These are phyloP conservation scores for Microhierax caerulescens DNA, from an alignment of 2,797 vertebrate species.

Conservation along the genomic window DNA sequence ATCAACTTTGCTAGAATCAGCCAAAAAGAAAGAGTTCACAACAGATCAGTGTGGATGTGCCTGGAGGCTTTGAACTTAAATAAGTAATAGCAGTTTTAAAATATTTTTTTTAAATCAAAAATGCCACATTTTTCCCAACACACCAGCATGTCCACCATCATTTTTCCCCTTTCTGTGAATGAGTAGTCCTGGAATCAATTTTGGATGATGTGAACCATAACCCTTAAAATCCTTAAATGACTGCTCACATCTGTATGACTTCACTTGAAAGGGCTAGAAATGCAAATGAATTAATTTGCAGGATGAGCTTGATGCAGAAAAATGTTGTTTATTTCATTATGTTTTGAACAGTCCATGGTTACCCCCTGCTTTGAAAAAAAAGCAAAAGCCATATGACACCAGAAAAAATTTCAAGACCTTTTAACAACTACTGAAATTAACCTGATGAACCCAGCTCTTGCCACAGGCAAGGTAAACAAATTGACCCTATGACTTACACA, in stretches of 20 bases:
- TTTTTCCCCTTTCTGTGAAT: not conserved
- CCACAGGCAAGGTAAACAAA: conserved; percentile 57
- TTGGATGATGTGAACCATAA: conserved; percentile 11
- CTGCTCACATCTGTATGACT: conserved; percentile 14
- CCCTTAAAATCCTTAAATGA: not conserved
- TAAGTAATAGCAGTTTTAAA: not conserved
- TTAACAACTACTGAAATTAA: conserved; percentile 41
- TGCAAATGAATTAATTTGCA: conserved; percentile 53
- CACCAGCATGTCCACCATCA: not conserved
- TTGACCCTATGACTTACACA: conserved; percentile 53
- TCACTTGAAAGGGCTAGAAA: conserved; percentile 50
- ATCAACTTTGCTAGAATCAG: not conserved
- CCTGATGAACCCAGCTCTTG: conserved; percentile 33
- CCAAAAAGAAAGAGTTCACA: conserved; percentile 43
- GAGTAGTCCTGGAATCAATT: not conserved
- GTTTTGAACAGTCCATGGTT: conserved; percentile 47
- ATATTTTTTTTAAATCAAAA: not conserved
- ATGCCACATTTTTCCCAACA: not conserved
- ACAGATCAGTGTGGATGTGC: not conserved
- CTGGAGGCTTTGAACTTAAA: conserved; percentile 15
- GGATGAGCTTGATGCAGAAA: conserved; percentile 40
- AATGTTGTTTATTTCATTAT: conserved; percentile 45
- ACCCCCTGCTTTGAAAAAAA: not conserved
- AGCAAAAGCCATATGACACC: conserved; percentile 18
- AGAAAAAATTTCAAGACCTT: conserved; percentile 5